Conservation (phyloP, 1,140 invertebrate species). For the Drosophila lacertosa region DNA sequence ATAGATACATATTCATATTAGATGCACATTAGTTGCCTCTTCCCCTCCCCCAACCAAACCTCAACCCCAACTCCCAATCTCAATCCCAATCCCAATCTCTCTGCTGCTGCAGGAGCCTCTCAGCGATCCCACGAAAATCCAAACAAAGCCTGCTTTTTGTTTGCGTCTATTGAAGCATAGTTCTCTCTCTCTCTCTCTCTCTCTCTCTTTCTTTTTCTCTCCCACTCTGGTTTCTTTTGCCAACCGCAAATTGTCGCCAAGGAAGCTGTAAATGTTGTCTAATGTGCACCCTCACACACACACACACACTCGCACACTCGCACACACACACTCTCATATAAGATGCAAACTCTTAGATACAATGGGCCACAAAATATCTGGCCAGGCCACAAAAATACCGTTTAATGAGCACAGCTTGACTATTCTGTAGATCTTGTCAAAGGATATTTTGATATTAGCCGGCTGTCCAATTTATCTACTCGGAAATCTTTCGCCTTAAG, state of each 20-base stretch:
- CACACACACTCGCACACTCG: constrained; percentile 8
- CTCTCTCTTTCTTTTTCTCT: constrained; percentile 7
- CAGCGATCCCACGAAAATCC: constrained; percentile 9
- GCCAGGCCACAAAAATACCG: constrained; percentile 60
- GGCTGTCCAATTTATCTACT: constrained; percentile 51
- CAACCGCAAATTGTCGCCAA: constrained; percentile 57
- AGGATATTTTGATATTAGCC: constrained; percentile 57
- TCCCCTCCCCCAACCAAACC: neutral
- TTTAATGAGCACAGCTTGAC: constrained; percentile 72
- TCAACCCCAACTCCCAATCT: too few relatives aligned
- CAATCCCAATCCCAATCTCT: neutral
- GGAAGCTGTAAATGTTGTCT: constrained; percentile 43
- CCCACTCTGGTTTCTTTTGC: constrained; percentile 20
- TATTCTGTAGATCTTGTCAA: constrained; percentile 54
- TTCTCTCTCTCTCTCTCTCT: constrained; percentile 2
- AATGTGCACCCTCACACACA: constrained; percentile 44
- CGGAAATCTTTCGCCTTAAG: constrained; percentile 31
- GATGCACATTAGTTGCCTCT: constrained; percentile 61
- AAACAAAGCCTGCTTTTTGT: constrained; percentile 51
- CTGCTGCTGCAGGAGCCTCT: constrained; percentile 36
- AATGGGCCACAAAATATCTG: constrained; percentile 25
- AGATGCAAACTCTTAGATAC: constrained; percentile 51
- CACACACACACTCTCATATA: constrained; percentile 31
- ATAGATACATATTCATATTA: constrained; percentile 60
- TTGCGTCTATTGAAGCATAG: constrained; percentile 35